phyloP scores from a whole-genome alignment of 2,797 vertebrate genomes.

The Muscicapa striata region DNA sequence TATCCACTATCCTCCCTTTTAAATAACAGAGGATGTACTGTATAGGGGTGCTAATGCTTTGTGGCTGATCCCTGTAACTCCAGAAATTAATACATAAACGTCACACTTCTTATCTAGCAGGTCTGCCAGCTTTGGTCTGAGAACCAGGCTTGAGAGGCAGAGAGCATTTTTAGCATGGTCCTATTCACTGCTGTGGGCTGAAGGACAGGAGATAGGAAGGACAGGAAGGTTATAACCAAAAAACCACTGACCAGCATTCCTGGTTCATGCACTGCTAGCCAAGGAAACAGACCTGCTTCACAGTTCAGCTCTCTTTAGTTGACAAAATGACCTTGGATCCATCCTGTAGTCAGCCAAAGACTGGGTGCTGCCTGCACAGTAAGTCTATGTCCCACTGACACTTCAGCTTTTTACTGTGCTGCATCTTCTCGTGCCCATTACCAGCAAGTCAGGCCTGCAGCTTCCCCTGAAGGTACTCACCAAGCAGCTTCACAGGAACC shows the following conservation, averaged over 20 bases:
- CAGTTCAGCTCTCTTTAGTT: neutral
- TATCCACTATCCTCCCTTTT: constrained; percentile 5
- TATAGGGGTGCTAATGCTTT: neutral
- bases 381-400: neutral
- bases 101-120: constrained; percentile 20
- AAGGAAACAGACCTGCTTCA: constrained; percentile 27
- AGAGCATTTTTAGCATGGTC: neutral
- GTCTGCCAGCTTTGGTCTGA: neutral
- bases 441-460: neutral
- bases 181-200: neutral
- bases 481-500: neutral
- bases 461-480: neutral
- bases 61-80: constrained; percentile 13
- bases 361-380: neutral
- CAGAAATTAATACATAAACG: constrained; percentile 28
- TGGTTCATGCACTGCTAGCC: constrained; percentile 27
- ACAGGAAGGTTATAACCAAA: constrained; percentile 25
- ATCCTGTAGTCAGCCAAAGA: neutral
- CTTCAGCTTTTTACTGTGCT: neutral
- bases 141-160: neutral
- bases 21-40: constrained; percentile 38
- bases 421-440: neutral
- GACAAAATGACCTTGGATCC: neutral
- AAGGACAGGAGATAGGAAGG: neutral
- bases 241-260: neutral